Percentiles rank a stretch among this genome's conserved stretches.
These are phyloP conservation scores for Oscheius sp. DNA, from an alignment of 2,888 invertebrate species.

Conservation along the genomic window DNA sequence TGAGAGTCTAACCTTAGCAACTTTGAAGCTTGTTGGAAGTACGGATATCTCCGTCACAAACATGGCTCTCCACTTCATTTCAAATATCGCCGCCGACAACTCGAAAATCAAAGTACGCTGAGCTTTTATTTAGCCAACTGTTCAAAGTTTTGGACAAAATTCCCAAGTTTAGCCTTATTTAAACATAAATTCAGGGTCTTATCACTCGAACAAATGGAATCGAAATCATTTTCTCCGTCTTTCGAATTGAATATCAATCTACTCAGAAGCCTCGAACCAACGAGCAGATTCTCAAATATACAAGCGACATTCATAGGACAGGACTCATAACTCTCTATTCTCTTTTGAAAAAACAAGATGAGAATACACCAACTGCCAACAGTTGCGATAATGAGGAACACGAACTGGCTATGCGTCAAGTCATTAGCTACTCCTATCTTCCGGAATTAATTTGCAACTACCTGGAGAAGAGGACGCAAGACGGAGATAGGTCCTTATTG, in stretches of 20 bases:
- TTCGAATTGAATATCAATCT: background rate
- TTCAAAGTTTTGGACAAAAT: no score
- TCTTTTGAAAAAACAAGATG: background rate
- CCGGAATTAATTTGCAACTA: background rate
- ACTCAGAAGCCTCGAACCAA: background rate
- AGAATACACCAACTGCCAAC: background rate
- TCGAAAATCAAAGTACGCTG: background rate
- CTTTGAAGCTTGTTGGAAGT: background rate
- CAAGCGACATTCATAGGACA: background rate
- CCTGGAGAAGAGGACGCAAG: no score
- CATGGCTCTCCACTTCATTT: background rate
- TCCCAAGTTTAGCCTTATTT: background rate
- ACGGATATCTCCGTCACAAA: background rate
- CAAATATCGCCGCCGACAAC: background rate
- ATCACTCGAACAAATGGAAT: conserved; percentile 1
- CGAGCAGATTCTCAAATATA: background rate
- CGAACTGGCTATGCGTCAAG: background rate
- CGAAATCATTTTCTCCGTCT: background rate
- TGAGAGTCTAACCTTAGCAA: background rate
- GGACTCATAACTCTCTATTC: background rate
- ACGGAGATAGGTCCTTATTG: background rate
- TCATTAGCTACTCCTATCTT: background rate
- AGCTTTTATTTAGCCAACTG: background rate
- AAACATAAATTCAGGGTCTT: background rate
- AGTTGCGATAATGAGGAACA: background rate